These are phyloP conservation scores for Sycophaga agraensis DNA, from an alignment of 1,140 invertebrate genomes.

Conservation along the genomic window DNA sequence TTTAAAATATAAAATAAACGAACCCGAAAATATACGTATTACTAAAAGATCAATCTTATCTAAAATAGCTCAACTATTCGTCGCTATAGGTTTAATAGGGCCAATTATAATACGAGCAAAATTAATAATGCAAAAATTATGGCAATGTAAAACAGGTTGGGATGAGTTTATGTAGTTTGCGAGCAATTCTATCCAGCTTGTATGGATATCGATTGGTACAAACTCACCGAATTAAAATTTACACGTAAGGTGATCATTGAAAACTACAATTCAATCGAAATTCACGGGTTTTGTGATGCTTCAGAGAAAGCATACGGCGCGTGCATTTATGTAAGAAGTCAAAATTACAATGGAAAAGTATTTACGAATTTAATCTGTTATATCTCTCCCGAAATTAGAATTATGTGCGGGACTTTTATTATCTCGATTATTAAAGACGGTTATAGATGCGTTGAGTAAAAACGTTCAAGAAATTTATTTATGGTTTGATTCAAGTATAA, in stretches of 20 bases:
- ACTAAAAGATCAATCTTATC: constrained; percentile 18
- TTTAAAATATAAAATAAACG: not conserved
- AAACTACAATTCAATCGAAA: constrained; percentile 39
- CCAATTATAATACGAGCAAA: not conserved
- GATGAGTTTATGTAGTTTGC: constrained; percentile 19
- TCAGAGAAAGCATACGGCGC: constrained; percentile 3
- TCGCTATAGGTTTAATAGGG: constrained; percentile 21
- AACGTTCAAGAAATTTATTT: no score
- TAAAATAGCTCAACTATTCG: constrained; percentile 16
- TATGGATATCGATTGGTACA: not conserved
- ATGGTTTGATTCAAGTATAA: no score
- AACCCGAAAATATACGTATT: not conserved
- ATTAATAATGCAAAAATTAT: constrained; percentile 19
- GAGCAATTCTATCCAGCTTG: not conserved
- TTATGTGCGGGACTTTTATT: no score
- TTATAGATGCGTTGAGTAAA: no score
- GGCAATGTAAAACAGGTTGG: not conserved
- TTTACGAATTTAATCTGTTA: no score
- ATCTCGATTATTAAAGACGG: no score
- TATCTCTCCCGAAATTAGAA: no score
- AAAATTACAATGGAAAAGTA: no score
- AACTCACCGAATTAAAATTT: not conserved
- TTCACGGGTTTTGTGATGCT: constrained; percentile 23
- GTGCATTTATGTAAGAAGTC: constrained; percentile 10
- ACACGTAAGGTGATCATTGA: constrained; percentile 3